Percentiles rank a stretch among this genome's conserved stretches.
Evolutionary conservation across 2,888 invertebrate genomes (phyloP).

Genomic region (Epistrophe grossulariae): DNA sequence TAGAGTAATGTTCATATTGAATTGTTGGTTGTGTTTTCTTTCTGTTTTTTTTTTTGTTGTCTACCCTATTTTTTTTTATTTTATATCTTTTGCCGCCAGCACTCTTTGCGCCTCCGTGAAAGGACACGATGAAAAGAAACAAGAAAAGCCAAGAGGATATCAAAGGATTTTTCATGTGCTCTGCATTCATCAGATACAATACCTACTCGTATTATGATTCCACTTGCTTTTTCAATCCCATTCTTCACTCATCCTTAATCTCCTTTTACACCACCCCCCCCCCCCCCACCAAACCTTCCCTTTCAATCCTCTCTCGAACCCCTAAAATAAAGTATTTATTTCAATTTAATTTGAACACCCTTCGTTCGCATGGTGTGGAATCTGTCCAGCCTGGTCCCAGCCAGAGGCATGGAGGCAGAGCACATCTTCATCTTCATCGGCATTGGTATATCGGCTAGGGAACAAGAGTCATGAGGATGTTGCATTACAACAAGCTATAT

Average conservation of each 20-base stretch:
- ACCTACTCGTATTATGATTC: constrained; percentile 52
- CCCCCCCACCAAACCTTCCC: too few relatives aligned
- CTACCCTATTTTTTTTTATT: constrained; percentile 1
- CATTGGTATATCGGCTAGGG: not conserved
- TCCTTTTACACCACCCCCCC: too few relatives aligned
- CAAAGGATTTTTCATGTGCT: constrained; percentile 57
- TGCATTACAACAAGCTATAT: constrained; percentile 38
- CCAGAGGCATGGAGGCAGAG: not conserved
- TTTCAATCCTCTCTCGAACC: not conserved
- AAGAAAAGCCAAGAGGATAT: constrained; percentile 38
- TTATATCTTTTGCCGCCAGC: not conserved
- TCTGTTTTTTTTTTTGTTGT: not conserved
- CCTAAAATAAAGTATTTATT: constrained; percentile 53
- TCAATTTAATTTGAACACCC: constrained; percentile 67
- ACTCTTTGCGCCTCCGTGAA: constrained; percentile 3
- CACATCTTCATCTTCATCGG: constrained; percentile 15
- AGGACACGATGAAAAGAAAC: constrained; percentile 24
- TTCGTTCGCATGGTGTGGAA: constrained; percentile 17
- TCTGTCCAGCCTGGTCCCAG: constrained; percentile 3
- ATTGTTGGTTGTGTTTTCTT: constrained; percentile 50
- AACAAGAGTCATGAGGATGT: constrained; percentile 15
- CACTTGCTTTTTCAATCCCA: constrained; percentile 31
- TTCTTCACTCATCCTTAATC: constrained; percentile 14
- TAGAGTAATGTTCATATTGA: constrained; percentile 69
- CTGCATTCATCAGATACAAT: constrained; percentile 65